Evolutionary conservation across 1,140 invertebrate genomes (phyloP), one percentile per base, ranked within the genome.

Genomic region (Zaprionus lachaisei): DNA sequence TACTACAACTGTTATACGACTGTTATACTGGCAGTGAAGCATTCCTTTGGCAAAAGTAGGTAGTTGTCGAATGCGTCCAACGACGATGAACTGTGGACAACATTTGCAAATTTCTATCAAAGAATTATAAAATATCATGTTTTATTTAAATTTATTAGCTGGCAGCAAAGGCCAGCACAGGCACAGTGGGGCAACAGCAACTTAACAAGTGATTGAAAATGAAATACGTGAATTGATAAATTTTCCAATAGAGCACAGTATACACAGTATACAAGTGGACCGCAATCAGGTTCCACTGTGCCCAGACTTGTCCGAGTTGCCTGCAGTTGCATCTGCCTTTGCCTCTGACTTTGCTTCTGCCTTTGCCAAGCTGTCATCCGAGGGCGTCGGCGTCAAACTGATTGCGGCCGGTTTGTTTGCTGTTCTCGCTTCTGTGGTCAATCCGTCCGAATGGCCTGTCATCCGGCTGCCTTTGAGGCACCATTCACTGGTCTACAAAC

Each of bases 391-490:
- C 51, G 51, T 54, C 51, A n/a, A 56, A 28, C 24, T 54, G 47
- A 28, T 34, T 49, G 41, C 12, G 20, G 56, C n/a, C 22, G 65
- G 22, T 63, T 76, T 57, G 65, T 61, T 75, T 67, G 57, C n/a
- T 55, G 66, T 58, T 71, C 62, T 37, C 15, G 47, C 14, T 9
- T 37, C 51, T 38, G 17, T 38, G 11, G 20, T 12, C 41, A 61
- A 22, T 72, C 20, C 15, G 55, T 41, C 14, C 37, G 62, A 55
- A 56, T 54, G 37, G 58, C 28, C 31, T 77, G 77, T 69, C 70
- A 83, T 82, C 57, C 47, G 61, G 76, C 11, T 12, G 61, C 54
- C 61, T 63, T 54, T 63, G 65, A 73, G 51, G 64, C 77, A 54
- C 38, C 49, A 20, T 34, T 34, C 31, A 34, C 9, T 34, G 9